phyloP scores from a whole-genome alignment of 2,113 vertebrate species.

The Empidonax traillii region DNA sequence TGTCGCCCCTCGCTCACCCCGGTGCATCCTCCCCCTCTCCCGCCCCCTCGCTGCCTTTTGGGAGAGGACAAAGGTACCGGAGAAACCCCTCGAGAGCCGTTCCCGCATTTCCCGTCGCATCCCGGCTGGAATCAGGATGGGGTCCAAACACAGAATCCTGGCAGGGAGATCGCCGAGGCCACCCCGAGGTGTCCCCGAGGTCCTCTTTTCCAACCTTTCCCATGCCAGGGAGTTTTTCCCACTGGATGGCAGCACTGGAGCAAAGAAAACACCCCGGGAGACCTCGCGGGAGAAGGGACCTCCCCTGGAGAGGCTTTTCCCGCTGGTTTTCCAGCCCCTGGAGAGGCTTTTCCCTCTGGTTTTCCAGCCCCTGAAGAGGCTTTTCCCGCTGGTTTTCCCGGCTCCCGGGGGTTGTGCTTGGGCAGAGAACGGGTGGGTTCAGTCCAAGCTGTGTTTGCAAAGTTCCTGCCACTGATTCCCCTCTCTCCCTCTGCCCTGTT shows the following conservation, averaged over 20 bases:
- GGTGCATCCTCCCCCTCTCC: background rate
- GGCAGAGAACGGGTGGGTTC: background rate
- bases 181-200: background rate
- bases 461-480: fast-evolving
- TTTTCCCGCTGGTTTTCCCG: background rate
- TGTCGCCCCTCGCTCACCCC: background rate
- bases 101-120: fast-evolving
- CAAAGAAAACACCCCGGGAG: background rate
- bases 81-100: fast-evolving
- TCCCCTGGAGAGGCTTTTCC: background rate
- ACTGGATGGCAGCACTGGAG: conserved; percentile 51
- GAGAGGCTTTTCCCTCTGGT: background rate
- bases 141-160: background rate
- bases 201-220: background rate
- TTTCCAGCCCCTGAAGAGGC: fast-evolving
- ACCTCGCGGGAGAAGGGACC: background rate
- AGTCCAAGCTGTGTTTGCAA: background rate
- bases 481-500: background rate
- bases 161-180: background rate
- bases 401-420: fast-evolving
- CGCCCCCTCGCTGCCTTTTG: fast-evolving
- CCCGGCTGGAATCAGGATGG: background rate
- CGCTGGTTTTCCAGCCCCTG: background rate
- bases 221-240: background rate
- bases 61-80: background rate